These are phyloP conservation scores for Malurus melanocephalus DNA, from an alignment of 2,113 vertebrate species.

Conservation along the genomic window DNA sequence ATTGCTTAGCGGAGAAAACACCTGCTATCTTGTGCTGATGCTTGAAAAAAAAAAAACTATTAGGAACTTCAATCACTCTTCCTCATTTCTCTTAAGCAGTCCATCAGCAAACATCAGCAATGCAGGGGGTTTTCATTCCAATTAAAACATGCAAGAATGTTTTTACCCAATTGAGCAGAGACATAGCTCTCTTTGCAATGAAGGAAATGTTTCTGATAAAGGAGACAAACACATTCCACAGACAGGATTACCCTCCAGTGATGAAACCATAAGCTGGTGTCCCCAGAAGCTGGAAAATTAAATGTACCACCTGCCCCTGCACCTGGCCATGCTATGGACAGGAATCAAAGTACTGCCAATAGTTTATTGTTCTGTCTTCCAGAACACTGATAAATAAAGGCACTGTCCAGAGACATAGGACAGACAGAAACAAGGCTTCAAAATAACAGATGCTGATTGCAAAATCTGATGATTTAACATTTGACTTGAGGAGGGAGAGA, in stretches of 20 bases:
- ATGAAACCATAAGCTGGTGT: not conserved
- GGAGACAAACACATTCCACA: not conserved
- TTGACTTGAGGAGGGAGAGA: not conserved
- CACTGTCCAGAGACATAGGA: not conserved
- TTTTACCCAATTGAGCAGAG: not conserved
- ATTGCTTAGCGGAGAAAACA: not conserved
- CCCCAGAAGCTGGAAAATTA: not conserved
- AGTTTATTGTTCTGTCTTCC: not conserved
- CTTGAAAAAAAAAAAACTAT: not conserved
- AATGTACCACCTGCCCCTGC: not conserved
- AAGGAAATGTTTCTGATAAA: not conserved
- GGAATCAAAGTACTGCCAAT: not conserved
- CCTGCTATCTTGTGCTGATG: not conserved
- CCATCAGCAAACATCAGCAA: not conserved
- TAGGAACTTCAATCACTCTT: not conserved
- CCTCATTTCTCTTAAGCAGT: not conserved
- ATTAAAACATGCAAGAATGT: not conserved
- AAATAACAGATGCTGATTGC: not conserved
- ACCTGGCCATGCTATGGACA: not conserved
- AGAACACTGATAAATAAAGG: not conserved
- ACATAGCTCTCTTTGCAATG: not conserved
- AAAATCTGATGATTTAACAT: not conserved
- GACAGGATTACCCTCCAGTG: not conserved
- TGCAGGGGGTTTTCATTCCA: accelerated
- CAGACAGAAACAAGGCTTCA: not conserved